Percentiles rank a stretch among this genome's conserved stretches.
Conservation (phyloP, 2,888 invertebrate genomes). For the Trisateles emortualis region DNA sequence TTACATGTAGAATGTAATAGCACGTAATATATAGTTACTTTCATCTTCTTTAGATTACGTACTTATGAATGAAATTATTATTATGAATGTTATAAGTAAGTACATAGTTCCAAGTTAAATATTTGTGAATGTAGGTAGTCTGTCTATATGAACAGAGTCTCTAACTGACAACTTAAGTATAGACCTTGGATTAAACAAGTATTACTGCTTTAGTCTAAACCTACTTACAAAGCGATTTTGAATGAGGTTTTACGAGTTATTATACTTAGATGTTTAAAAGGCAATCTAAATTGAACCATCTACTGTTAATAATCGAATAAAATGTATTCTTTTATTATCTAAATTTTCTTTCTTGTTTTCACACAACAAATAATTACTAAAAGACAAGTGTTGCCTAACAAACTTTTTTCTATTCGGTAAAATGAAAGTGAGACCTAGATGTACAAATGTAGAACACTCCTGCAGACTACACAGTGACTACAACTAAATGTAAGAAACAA, state of each 20-base stretch:
- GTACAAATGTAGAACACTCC: no score
- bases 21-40: conserved; percentile 47
- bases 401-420: no score
- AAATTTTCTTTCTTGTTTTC: no score
- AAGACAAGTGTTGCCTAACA: no score
- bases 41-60: conserved; percentile 52
- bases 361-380: no score
- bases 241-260: conserved; percentile 17
- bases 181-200: conserved; percentile 39
- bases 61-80: conserved; percentile 4
- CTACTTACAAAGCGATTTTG: conserved; percentile 20
- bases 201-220: conserved; percentile 26
- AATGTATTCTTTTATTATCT: no score
- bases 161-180: conserved; percentile 22
- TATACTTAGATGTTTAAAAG: background rate
- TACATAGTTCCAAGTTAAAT: background rate
- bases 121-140: conserved; percentile 29
- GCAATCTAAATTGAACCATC: no score
- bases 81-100: background rate
- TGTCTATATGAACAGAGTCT: conserved; percentile 13
- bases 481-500: no score
- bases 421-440: no score
- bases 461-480: no score
- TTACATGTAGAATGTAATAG: conserved; percentile 26
- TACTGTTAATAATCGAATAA: no score